Evolutionary conservation across 2,888 invertebrate genomes (phyloP).

Genomic region (Euspilapteryx auroguttella): DNA sequence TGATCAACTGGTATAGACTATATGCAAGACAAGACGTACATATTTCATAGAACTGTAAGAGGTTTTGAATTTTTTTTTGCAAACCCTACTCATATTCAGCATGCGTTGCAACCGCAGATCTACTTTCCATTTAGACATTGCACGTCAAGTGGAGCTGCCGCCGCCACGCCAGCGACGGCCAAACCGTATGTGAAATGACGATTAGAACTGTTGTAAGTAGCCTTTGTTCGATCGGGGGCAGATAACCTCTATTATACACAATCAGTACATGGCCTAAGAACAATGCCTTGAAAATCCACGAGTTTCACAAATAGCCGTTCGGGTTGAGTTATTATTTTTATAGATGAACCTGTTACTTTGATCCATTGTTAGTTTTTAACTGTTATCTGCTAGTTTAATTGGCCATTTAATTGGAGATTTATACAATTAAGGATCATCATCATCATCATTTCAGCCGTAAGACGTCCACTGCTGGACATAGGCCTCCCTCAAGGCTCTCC

Average conservation of each 20-base stretch:
- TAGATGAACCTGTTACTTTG: slow-evolving; percentile 22
- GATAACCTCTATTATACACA: slow-evolving; percentile 45
- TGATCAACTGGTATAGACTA: too few relatives aligned
- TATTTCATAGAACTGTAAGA: too few relatives aligned
- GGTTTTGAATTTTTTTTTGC: too few relatives aligned
- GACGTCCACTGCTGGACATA: too few relatives aligned
- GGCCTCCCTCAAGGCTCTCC: too few relatives aligned
- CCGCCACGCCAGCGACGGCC: slow-evolving; percentile 34
- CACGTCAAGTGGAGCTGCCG: too few relatives aligned
- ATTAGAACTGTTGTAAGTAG: slow-evolving; percentile 58
- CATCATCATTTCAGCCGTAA: too few relatives aligned
- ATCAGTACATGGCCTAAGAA: not conserved
- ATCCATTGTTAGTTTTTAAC: slow-evolving; percentile 50
- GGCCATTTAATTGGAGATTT: too few relatives aligned
- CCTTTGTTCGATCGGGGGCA: slow-evolving; percentile 44
- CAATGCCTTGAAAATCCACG: slow-evolving; percentile 2
- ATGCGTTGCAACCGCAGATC: slow-evolving; percentile 12
- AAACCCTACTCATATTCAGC: slow-evolving; percentile 13
- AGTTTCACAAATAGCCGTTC: slow-evolving; percentile 18
- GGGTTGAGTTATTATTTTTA: slow-evolving; percentile 17
- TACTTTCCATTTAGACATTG: slow-evolving; percentile 29
- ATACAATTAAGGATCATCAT: too few relatives aligned
- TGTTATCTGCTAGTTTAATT: slow-evolving; percentile 31
- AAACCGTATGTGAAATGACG: slow-evolving; percentile 51
- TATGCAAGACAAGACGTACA: too few relatives aligned